Evolutionary conservation across 2,888 invertebrate genomes (phyloP).

Genomic region (Tryphoninae sp.): DNA sequence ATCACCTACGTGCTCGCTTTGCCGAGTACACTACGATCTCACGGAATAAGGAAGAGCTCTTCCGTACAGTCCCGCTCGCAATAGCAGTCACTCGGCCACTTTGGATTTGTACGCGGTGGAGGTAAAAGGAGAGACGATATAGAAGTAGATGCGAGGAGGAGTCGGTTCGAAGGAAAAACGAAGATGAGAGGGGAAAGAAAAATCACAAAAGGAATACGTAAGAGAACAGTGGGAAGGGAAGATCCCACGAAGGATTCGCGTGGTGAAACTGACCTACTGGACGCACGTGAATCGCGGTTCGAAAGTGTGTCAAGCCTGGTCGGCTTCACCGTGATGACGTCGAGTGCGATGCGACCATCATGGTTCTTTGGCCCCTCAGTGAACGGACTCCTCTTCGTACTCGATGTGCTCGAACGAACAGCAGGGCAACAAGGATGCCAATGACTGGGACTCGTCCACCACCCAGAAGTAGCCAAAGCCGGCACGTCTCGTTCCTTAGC

Average conservation of each 20-base stretch:
- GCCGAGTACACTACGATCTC: slow-evolving; percentile 56
- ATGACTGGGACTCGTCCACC: background rate
- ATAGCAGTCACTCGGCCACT: slow-evolving; percentile 51
- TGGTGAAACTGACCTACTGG: background rate
- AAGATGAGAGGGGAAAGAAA: slow-evolving; percentile 28
- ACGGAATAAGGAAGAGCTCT: slow-evolving; percentile 32
- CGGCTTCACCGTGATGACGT: background rate
- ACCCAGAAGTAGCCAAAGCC: background rate
- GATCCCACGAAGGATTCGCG: background rate
- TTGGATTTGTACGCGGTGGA: slow-evolving; percentile 50
- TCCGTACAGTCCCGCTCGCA: slow-evolving; percentile 20
- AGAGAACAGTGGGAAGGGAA: background rate
- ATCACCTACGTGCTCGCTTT: slow-evolving; percentile 67
- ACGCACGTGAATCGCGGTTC: background rate
- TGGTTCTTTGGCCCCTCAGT: too few species aligned
- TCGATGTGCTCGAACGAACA: too few species aligned
- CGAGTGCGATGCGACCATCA: too few species aligned
- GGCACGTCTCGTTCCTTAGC: too few species aligned
- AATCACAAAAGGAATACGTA: background rate
- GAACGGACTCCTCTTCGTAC: too few species aligned
- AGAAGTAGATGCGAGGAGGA: slow-evolving; percentile 22
- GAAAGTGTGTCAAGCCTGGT: background rate
- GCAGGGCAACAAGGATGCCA: background rate
- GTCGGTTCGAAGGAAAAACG: slow-evolving; percentile 25
- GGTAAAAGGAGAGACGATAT: slow-evolving; percentile 41